Base-by-base conservation (phyloP, 2,888 invertebrate genomes). In the Lasioglossum lativentre region DNA sequence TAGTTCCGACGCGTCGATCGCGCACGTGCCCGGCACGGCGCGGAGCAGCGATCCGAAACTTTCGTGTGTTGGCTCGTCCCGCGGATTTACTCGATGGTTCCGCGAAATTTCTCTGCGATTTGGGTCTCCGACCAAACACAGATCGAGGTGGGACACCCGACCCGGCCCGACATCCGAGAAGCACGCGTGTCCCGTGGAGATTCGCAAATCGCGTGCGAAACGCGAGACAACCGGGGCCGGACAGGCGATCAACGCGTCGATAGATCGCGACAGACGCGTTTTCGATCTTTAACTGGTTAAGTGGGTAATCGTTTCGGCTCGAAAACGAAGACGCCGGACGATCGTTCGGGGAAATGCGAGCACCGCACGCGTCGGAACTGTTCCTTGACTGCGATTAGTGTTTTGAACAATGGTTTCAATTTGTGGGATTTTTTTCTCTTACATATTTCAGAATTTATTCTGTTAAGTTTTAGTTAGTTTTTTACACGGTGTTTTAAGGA, bases 1-100 rank as follows among this genome's bases (percentile, higher is more conserved):
- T n/a, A 80, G 77, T 88, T 88, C 81, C 81, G 80, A 88, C 30
- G 40, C 63, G 75, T 75, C 63, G 70, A 80, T 78, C 74, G 75
- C 79, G 83, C 86, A 85, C 88, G 88, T 88, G 87, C 88, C 75
- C 70, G n/a, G 19, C 5, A 16, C 45, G n/a, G 19, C 5, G 5
- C 45, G 45, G 16, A 19, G 47, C 19, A 6, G 81, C 56, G 88
- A 85, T 85, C 83, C 75, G 74, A 85, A 88, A 83, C 45, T 77
- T 78, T 70, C 75, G 30, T 16, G 72, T 27, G 56, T 84, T 80
- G 79, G 73, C 75, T 86, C 78, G 71, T 78, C 76, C n/a, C 79
- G 78, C 70, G 79, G 74, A 59, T 76, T 40, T 40, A 72, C 59
- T 19, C 59, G 42, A 34, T n/a, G 56, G 74, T 76, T 68, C 83